phyloP scores from a whole-genome alignment of 2,888 invertebrate genomes.

The Euclidia mi region DNA sequence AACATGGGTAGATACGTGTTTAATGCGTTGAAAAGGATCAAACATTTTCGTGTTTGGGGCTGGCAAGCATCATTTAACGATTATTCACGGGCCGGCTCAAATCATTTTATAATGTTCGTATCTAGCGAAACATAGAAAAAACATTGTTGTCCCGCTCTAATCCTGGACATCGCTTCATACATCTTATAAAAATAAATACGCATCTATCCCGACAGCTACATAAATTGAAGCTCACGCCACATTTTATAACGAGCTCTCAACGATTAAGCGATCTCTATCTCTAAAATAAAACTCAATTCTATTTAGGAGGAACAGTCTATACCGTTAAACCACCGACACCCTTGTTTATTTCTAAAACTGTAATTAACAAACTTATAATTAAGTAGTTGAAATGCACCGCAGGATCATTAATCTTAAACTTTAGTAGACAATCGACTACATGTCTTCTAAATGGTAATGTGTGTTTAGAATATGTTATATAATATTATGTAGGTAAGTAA shows the following conservation, averaged over 20 bases:
- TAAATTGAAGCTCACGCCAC: slow-evolving; percentile 23
- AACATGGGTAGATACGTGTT: no score
- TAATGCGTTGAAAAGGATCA: slow-evolving; percentile 55
- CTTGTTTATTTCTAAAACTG: slow-evolving; percentile 58
- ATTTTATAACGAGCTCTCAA: slow-evolving; percentile 31
- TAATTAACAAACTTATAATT: slow-evolving; percentile 63
- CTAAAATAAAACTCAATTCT: slow-evolving; percentile 29
- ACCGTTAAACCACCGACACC: slow-evolving; percentile 54
- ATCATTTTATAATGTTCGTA: slow-evolving; percentile 75
- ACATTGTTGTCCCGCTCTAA: slow-evolving; percentile 24
- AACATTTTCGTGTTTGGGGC: slow-evolving; percentile 67
- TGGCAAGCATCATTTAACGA: slow-evolving; percentile 68
- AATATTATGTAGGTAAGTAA: slow-evolving; percentile 3
- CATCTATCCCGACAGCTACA: slow-evolving; percentile 14
- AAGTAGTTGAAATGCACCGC: slow-evolving; percentile 52
- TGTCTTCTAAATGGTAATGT: slow-evolving; percentile 11
- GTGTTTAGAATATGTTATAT: slow-evolving; percentile 13
- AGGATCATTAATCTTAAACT: slow-evolving; percentile 50
- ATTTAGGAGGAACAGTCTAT: slow-evolving; percentile 25
- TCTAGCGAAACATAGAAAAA: slow-evolving; percentile 59
- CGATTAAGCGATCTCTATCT: slow-evolving; percentile 36
- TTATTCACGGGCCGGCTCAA: slow-evolving; percentile 70
- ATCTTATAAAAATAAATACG: slow-evolving; percentile 18
- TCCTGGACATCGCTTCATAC: slow-evolving; percentile 8
- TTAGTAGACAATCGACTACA: slow-evolving; percentile 36